These are phyloP conservation scores for Eubasilissa splendida DNA, from an alignment of 2,888 invertebrate species.

Conservation along the genomic window DNA sequence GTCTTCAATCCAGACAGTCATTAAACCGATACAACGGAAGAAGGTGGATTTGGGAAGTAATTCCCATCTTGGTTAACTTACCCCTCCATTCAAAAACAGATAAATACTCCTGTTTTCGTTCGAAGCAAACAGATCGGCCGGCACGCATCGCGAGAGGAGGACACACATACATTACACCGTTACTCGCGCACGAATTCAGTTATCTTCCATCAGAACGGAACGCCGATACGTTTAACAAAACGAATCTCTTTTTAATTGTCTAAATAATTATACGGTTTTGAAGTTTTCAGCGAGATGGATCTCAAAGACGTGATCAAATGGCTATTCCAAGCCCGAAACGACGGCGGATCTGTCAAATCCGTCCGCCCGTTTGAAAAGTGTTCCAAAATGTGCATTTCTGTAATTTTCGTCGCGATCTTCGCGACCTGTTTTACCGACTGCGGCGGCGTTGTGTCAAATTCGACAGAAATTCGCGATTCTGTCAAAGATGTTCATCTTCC, in stretches of 20 bases:
- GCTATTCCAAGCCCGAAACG: constrained; percentile 59
- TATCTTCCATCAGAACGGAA: not conserved
- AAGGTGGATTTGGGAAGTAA: not conserved
- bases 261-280: not conserved
- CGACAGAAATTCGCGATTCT: not conserved
- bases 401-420: constrained; percentile 35
- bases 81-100: not conserved
- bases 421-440: constrained; percentile 21
- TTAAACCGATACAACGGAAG: not conserved
- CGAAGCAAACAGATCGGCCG: not conserved
- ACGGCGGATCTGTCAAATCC: constrained; percentile 5
- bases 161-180: not conserved
- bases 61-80: not conserved
- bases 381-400: constrained; percentile 27
- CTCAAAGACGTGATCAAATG: constrained; percentile 71
- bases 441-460: constrained; percentile 1
- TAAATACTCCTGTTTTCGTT: not conserved
- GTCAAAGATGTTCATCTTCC: not conserved
- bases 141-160: not conserved
- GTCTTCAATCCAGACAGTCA: constrained; percentile 2
- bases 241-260: not conserved
- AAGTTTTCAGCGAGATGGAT: constrained; percentile 64
- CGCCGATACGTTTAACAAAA: too few species aligned
- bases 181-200: not conserved
- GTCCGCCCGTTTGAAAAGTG: constrained; percentile 21